Evolutionary conservation across 2,113 vertebrate species (phyloP).

Genomic region (Dendropsophus ebraccatus): DNA sequence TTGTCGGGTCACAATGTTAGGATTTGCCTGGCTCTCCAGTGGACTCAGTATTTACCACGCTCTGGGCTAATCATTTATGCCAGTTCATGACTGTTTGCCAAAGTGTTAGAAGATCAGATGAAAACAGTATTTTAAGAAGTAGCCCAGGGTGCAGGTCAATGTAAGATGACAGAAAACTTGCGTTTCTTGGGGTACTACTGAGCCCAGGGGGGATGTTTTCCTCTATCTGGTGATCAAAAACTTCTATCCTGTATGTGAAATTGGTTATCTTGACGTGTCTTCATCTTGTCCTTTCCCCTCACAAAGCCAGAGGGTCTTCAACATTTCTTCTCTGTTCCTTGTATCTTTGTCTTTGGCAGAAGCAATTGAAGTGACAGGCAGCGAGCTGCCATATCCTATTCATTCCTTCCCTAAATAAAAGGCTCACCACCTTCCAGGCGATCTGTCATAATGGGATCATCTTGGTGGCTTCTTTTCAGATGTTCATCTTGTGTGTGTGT

Average conservation of each 20-base stretch:
- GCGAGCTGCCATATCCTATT: conserved; percentile 55
- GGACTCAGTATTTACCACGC: conserved; percentile 43
- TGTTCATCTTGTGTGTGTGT: conserved; percentile 3
- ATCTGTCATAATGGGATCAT: conserved; percentile 56
- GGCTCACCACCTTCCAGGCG: conserved; percentile 56
- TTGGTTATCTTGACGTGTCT: conserved; percentile 50
- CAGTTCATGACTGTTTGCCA: conserved; percentile 59
- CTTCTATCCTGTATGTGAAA: conserved; percentile 48
- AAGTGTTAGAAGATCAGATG: conserved; percentile 59
- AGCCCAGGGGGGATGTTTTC: conserved; percentile 39
- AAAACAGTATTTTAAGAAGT: conserved; percentile 57
- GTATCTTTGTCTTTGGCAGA: conserved; percentile 56
- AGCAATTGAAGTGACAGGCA: conserved; percentile 59
- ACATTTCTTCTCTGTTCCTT: conserved; percentile 48
- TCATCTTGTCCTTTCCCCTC: conserved; percentile 57
- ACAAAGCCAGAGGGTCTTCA: conserved; percentile 55
- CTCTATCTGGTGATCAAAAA: conserved; percentile 55
- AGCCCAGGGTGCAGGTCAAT: conserved; percentile 55
- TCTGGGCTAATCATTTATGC: conserved; percentile 60
- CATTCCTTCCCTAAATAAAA: conserved; percentile 45
- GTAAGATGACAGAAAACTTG: conserved; percentile 57
- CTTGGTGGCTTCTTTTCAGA: conserved; percentile 55
- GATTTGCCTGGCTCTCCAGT: conserved; percentile 38
- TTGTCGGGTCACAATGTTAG: conserved; percentile 31
- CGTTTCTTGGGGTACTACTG: conserved; percentile 54